Conservation (phyloP, 2,888 invertebrate genomes). For the Lucinisca nassula region DNA sequence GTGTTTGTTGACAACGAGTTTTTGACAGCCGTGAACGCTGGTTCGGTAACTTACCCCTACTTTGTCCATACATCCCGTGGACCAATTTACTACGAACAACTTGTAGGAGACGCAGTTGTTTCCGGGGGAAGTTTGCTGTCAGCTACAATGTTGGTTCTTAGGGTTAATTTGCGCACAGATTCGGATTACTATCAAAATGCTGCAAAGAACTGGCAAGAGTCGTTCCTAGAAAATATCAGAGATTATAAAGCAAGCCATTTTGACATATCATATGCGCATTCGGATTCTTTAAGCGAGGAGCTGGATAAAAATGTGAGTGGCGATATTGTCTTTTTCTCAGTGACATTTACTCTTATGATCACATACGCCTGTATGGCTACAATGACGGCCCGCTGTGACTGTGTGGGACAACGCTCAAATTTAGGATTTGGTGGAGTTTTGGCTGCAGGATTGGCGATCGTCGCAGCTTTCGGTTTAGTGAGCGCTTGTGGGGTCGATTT, state of each 20-base stretch:
- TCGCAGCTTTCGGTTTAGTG: conserved; percentile 77
- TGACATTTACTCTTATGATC: not conserved
- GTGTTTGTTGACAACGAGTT: conserved; percentile 47
- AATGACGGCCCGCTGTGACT: conserved; percentile 27
- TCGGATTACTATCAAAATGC: not conserved
- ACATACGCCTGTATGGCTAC: conserved; percentile 9
- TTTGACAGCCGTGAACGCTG: conserved; percentile 25
- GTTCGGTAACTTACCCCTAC: conserved; percentile 38
- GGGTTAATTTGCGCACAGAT: not conserved
- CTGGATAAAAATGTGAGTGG: not conserved
- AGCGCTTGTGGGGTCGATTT: conserved; percentile 71
- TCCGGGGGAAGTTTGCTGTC: not conserved
- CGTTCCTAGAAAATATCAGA: not conserved
- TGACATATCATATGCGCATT: not conserved
- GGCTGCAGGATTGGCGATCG: conserved; percentile 75
- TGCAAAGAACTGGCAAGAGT: not conserved
- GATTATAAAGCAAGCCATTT: not conserved
- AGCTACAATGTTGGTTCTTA: not conserved
- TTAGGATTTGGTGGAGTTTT: conserved; percentile 72
- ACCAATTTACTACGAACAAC: conserved; percentile 24
- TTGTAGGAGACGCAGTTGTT: not conserved
- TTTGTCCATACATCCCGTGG: conserved; percentile 27
- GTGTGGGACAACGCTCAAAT: conserved; percentile 64
- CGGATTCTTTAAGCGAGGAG: not conserved
- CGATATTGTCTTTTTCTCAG: not conserved